A percentile compares a stretch with the other conserved stretches of the same genome.
These are phyloP conservation scores for Himalopsyche kuldschensis DNA, from an alignment of 2,888 invertebrate genomes.

Conservation along the genomic window DNA sequence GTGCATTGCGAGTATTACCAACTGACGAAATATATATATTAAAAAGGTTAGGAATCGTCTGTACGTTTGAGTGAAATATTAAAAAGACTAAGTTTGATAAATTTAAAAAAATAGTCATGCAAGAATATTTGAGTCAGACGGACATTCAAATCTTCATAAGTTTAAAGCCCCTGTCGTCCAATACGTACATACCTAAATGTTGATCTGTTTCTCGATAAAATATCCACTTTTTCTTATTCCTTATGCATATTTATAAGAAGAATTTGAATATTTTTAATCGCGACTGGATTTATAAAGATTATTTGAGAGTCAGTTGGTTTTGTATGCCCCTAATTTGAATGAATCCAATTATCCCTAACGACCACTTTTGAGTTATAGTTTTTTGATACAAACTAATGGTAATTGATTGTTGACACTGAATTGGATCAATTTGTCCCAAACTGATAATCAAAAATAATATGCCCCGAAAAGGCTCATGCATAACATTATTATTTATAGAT, in stretches of 20 bases:
- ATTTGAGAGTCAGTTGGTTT: neutral
- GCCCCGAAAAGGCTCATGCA: neutral
- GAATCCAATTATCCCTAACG: neutral
- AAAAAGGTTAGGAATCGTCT: too few species aligned
- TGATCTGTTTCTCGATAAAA: neutral
- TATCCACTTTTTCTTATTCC: neutral
- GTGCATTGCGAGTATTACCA: too few species aligned
- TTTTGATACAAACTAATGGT: slow-evolving; percentile 17
- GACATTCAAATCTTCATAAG: too few species aligned
- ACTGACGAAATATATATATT: too few species aligned
- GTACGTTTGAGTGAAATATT: too few species aligned
- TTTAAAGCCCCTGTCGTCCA: too few species aligned
- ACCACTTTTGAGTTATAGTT: slow-evolving; percentile 14
- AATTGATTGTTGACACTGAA: slow-evolving; percentile 30
- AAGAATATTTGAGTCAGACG: too few species aligned
- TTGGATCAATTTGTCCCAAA: slow-evolving; percentile 23
- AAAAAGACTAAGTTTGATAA: too few species aligned
- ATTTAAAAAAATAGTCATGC: too few species aligned
- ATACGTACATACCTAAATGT: too few species aligned
- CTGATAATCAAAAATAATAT: slow-evolving; percentile 3
- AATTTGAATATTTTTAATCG: neutral
- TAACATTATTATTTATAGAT: too few species aligned
- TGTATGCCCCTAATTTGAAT: neutral
- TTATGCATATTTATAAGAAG: neutral
- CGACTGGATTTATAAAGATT: neutral